Conservation (phyloP, 1,140 invertebrate species). For the Achatina immaculata region DNA sequence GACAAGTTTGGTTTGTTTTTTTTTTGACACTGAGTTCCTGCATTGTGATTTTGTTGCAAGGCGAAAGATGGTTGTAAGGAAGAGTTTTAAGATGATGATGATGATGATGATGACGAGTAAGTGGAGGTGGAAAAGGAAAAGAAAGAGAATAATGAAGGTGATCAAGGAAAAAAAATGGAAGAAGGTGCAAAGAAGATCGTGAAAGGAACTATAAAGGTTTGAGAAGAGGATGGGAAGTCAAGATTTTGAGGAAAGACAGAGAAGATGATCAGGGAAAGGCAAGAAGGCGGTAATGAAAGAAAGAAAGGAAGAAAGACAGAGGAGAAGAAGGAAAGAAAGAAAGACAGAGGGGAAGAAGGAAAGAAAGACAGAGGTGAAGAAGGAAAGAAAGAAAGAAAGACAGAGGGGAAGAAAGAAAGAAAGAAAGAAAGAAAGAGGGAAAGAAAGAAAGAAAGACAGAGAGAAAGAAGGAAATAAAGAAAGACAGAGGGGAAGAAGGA, state of each 20-base stretch:
- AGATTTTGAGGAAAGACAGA: not conserved
- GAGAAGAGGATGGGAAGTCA: not conserved
- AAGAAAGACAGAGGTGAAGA: too few relatives aligned
- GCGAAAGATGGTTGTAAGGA: not conserved
- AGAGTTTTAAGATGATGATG: not conserved
- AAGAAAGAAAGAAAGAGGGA: conserved; percentile 6
- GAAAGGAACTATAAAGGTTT: not conserved
- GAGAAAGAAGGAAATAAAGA: not conserved
- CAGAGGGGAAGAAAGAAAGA: conserved; percentile 23
- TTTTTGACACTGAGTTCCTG: too few relatives aligned
- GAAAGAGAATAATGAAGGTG: not conserved
- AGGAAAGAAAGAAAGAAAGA: too few relatives aligned
- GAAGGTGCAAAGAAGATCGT: too few relatives aligned
- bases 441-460: not conserved
- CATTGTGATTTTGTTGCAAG: too few relatives aligned
- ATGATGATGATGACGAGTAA: not conserved
- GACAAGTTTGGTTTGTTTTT: too few relatives aligned
- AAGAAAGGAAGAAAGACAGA: not conserved
- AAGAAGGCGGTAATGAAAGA: not conserved
- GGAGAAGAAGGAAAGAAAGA: conserved; percentile 1
- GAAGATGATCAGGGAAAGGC: not conserved
- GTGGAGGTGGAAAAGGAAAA: not conserved
- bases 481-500: not conserved
- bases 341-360: not conserved
- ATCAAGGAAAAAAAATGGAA: not conserved